These are phyloP conservation scores for Zaprionus davidi DNA, from an alignment of 1,140 invertebrate genomes.

Conservation along the genomic window DNA sequence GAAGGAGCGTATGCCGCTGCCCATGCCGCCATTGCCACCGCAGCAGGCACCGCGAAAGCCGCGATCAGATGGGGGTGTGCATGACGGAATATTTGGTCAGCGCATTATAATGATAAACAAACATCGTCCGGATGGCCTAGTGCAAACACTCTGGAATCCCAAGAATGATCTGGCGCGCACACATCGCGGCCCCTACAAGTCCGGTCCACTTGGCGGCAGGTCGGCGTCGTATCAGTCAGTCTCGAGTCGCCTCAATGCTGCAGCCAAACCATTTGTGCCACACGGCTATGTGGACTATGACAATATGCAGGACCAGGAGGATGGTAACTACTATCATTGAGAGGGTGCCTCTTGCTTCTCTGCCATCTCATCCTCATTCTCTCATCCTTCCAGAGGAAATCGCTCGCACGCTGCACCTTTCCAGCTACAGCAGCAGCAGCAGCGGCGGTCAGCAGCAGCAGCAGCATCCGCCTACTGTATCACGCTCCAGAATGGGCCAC, in stretches of 20 bases:
- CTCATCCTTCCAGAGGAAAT: conserved; percentile 61
- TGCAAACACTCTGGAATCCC: conserved; percentile 40
- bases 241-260: conserved; percentile 29
- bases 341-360: not conserved
- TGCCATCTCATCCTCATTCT: not conserved
- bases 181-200: conserved; percentile 21
- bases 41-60: conserved; percentile 72
- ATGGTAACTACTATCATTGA: conserved; percentile 58
- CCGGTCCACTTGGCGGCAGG: not conserved
- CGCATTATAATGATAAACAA: conserved; percentile 58
- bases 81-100: conserved; percentile 44
- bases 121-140: conserved; percentile 24
- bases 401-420: conserved; percentile 49
- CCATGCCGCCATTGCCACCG: not conserved
- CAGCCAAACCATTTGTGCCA: conserved; percentile 66
- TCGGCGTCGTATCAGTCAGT: not conserved
- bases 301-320: conserved; percentile 79
- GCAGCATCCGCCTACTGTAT: not conserved
- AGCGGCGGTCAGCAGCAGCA: not conserved
- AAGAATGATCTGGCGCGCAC: conserved; percentile 17
- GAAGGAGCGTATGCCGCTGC: conserved; percentile 42
- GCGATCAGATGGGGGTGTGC: conserved; percentile 58
- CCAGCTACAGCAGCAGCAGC: conserved; percentile 40
- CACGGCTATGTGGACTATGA: conserved; percentile 78
- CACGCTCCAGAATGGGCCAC: conserved; percentile 16